These are phyloP conservation scores for Hiodon alosoides DNA, from an alignment of 2,113 vertebrate species.

Conservation along the genomic window DNA sequence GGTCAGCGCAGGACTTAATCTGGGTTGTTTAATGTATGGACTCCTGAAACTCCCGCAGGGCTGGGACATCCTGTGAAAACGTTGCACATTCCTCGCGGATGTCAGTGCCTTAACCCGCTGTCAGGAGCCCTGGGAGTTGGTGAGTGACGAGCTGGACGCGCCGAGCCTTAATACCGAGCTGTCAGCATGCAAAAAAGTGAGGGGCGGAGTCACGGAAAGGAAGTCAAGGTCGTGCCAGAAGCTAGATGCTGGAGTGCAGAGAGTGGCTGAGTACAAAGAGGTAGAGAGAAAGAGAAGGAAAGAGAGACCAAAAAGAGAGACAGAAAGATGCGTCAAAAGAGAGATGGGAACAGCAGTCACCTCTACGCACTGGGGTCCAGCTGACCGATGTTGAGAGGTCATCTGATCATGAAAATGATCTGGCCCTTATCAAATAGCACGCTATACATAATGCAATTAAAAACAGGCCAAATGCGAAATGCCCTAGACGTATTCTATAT, in stretches of 20 bases:
- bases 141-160: slow-evolving; percentile 21
- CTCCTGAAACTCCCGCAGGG: neutral
- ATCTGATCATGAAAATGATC: slow-evolving; percentile 35
- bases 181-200: slow-evolving; percentile 10
- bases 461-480: slow-evolving; percentile 39
- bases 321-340: slow-evolving; percentile 7
- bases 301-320: neutral
- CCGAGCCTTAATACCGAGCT: neutral
- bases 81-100: slow-evolving; percentile 16
- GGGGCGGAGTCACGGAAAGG: neutral
- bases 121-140: neutral
- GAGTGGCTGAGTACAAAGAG: neutral
- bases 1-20: neutral
- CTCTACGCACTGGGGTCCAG: neutral
- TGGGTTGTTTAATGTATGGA: neutral
- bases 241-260: neutral
- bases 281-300: neutral
- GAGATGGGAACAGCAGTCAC: neutral
- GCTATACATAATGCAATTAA: slow-evolving; percentile 47
- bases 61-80: neutral
- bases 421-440: slow-evolving; percentile 43
- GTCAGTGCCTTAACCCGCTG: slow-evolving; percentile 4
- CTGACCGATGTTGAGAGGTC: slow-evolving; percentile 30
- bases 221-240: slow-evolving; percentile 27
- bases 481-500: slow-evolving; percentile 31